phyloP scores from a whole-genome alignment of 2,113 vertebrate species.

The Pelecanus crispus region DNA sequence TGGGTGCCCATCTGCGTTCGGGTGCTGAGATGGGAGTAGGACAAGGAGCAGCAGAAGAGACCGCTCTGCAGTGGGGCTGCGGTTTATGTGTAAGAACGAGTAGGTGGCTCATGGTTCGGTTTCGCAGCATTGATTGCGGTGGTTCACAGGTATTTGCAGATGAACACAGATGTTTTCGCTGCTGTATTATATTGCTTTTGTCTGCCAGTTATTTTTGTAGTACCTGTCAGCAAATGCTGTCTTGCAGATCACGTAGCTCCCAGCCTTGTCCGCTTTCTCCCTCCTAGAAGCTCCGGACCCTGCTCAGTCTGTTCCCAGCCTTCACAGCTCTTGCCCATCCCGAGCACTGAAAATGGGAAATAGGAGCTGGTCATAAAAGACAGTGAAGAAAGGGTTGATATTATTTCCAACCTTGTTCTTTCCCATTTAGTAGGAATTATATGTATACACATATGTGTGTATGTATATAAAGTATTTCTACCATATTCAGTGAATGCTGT shows the following conservation, averaged over 20 bases:
- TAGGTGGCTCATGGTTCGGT: neutral
- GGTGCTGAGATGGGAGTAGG: neutral
- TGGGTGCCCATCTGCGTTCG: accelerated
- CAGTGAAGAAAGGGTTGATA: neutral
- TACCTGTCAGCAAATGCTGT: neutral
- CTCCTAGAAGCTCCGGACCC: neutral
- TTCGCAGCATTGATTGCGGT: neutral
- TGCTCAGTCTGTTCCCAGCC: neutral
- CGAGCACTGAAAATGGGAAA: neutral
- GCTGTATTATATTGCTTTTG: neutral
- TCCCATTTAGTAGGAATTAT: neutral
- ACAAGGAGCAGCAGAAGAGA: neutral
- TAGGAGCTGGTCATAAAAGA: neutral
- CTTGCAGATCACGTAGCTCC: neutral
- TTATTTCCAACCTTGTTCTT: neutral
- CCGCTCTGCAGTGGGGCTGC: neutral
- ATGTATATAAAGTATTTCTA: neutral
- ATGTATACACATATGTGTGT: no score
- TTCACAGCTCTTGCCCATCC: neutral
- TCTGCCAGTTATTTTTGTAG: neutral
- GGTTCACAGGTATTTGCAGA: neutral
- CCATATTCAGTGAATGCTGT: neutral
- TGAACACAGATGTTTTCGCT: neutral
- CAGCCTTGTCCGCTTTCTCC: neutral
- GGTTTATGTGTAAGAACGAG: accelerated